Evolutionary conservation across 2,113 vertebrate species (phyloP), one percentile per base, ranked within the genome.

Genomic region (Empidonax alnorum): DNA sequence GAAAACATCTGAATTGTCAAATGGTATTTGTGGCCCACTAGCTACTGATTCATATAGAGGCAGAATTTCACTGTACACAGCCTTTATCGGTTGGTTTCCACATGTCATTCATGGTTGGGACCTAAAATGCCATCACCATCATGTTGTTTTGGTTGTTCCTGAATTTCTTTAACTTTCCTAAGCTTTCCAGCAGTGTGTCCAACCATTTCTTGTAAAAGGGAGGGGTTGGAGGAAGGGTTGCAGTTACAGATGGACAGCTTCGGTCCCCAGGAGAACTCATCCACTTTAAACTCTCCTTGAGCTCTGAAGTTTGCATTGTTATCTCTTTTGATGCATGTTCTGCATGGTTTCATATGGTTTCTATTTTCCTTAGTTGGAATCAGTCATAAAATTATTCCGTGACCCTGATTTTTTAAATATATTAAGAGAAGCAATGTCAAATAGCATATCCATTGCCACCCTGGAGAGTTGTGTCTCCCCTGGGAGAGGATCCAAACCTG

Each of bases 361-460:
- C 8, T 56, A 24, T 22, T 76, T 79, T 46, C 9, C 11, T 76
- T 8, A 1, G 2, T 41, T 56, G 16, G 11, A 9, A 8, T 61
- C 0, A 2, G 14, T 14, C 5, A 37, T 5, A 42, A 21, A 69
- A n/a, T 27, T 31, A 6, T 35, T 68, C 56, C 59, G 14, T 53
- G 8, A 5, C 7, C 28, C 21, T 21, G 13, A 4, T 56, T 3
- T 41, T 89, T n/a, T 30, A 28, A 41, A 6, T 72, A 2, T 0
- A 4, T 44, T 16, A 31, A 39, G 77, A 68, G 53, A 27, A 76
- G 20, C 13, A 23, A 5, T 3, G 14, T 8, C 14, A 8, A 53
- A 30, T 1, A 1, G 42, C 6, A 1, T 0, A 1, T 22, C 1
- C 15, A 7, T 20, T 58, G 53, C 22, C 12, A 1, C 21, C 2